Base-by-base conservation (phyloP, 2,888 invertebrate genomes). In the Mechanitis mazaeus region DNA sequence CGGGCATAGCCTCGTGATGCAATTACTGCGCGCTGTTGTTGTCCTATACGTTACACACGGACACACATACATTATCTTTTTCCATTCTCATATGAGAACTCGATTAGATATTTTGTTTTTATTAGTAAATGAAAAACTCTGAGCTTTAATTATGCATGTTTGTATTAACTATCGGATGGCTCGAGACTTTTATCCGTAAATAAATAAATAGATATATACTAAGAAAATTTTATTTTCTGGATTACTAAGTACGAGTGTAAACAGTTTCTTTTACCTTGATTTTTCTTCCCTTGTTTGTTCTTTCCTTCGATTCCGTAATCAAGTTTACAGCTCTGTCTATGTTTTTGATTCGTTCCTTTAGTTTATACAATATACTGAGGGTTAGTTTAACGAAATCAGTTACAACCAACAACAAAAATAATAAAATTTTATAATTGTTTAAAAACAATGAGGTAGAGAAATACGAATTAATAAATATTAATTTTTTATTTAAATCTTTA, bases 301-400 rank as follows among this genome's bases (percentile, higher is more conserved):
- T 83, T 84, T 81, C 80, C 76, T 79, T 80, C 80, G 79, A 84
- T 83, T 75, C 74, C 67, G 77, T 85, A 83, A 84, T 85, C 80
- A 81, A 80, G 81, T 84, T 82, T 83, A 76, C 72, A 78, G 77
- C 75, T 80, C 50, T 76, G 75, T 77, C 77, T 81, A 75, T 76
- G 71, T 76, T 71, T 77, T 80, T 70, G 69, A 69, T 75, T 78
- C 71, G 58, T 66, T 73, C 11, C 69, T 75, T 70, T 71, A 72
- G 72, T 73, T 75, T 69, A 69, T 71, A 71, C 64, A 69, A 73
- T 75, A 73, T 73, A 60, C 61, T 45, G 35, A 60, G 55, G 62
- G 35, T n/a, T 20, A 31, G 28, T 56, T 46, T 38, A 12, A 28
- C 55, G 38, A 9, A 42, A 42, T 42, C 42, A 42, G 20, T 20